Evolutionary conservation across 2,113 vertebrate genomes (phyloP).

Genomic region (Ranitomeya imitator): DNA sequence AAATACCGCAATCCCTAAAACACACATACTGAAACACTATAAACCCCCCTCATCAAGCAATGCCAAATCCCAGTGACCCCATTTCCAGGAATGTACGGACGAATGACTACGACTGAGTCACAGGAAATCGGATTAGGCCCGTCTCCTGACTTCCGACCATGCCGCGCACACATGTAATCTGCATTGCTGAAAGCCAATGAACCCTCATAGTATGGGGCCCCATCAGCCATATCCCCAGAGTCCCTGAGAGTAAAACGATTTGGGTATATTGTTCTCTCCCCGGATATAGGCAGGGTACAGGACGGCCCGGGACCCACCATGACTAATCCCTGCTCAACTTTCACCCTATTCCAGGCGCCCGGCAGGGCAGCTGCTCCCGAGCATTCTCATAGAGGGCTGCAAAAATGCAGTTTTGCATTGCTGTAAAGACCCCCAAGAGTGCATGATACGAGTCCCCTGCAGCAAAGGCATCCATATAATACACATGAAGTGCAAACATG

Average conservation of each 20-base stretch:
- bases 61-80: no score
- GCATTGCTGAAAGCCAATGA: background rate
- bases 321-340: conserved; percentile 7
- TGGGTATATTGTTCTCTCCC: background rate
- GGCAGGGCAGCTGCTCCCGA: background rate
- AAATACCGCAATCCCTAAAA: no score
- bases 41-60: no score
- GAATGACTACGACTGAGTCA: conserved; percentile 1
- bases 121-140: conserved; percentile 2
- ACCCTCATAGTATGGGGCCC: background rate
- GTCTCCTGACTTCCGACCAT: background rate
- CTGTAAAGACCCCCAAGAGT: no score
- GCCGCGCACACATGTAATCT: background rate
- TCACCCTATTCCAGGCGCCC: background rate
- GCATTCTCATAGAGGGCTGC: background rate
- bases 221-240: background rate
- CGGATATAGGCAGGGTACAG: background rate
- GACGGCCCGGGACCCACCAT: background rate
- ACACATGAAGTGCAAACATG: no score
- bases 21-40: no score
- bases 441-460: background rate
- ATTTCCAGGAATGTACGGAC: background rate
- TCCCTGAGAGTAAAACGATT: background rate
- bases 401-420: no score
- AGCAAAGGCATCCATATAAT: no score